These are phyloP conservation scores for Macaria liturata DNA, from an alignment of 2,888 invertebrate genomes.

Conservation along the genomic window DNA sequence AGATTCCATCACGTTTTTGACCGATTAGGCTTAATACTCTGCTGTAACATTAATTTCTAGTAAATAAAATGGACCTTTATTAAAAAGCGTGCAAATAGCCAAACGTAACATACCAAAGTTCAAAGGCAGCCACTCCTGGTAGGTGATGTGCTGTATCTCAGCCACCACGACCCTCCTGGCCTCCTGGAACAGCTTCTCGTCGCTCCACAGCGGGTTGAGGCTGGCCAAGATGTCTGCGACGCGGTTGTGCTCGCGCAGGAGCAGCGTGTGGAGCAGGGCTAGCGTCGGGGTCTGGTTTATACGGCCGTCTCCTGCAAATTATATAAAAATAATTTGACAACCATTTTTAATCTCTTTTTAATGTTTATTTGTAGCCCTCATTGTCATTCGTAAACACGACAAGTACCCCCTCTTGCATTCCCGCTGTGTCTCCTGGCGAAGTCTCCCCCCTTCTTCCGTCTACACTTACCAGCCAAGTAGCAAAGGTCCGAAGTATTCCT, in stretches of 20 bases:
- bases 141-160: slow-evolving; percentile 84
- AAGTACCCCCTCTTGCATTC: slow-evolving; percentile 59
- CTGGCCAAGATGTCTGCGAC: slow-evolving; percentile 72
- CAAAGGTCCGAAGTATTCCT: slow-evolving; percentile 70
- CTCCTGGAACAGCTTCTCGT: slow-evolving; percentile 83
- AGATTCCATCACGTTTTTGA: too few relatives aligned
- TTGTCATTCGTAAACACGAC: slow-evolving; percentile 39
- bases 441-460: too few relatives aligned
- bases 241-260: slow-evolving; percentile 82
- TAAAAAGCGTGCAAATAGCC: too few relatives aligned
- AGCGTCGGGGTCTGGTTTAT: slow-evolving; percentile 82
- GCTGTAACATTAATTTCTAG: too few relatives aligned
- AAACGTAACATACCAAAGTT: slow-evolving; percentile 68
- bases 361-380: too few relatives aligned
- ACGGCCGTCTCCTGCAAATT: slow-evolving; percentile 71
- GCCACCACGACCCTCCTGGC: slow-evolving; percentile 80
- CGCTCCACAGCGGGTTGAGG: slow-evolving; percentile 83
- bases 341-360: too few relatives aligned
- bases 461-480: slow-evolving; percentile 66
- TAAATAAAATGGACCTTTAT: too few relatives aligned
- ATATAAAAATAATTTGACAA: neutral
- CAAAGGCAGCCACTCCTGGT: slow-evolving; percentile 83
- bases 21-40: too few relatives aligned
- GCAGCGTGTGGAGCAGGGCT: slow-evolving; percentile 76
- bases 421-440: slow-evolving; percentile 59